These are phyloP conservation scores for Platerodrilus igneus DNA, from an alignment of 2,888 invertebrate genomes.

Conservation along the genomic window DNA sequence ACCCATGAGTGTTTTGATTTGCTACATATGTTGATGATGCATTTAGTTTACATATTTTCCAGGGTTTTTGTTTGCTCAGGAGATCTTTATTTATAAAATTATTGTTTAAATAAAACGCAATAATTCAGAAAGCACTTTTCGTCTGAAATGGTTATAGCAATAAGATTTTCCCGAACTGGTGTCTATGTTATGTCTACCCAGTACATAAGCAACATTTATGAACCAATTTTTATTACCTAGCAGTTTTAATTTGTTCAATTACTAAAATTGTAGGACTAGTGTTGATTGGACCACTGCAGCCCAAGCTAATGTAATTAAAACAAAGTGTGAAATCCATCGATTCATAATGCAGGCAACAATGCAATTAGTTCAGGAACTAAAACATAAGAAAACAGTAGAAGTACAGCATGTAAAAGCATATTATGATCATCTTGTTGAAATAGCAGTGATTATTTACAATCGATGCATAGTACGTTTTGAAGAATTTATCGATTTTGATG, in stretches of 20 bases:
- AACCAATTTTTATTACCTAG: too few relatives aligned
- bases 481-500: slow-evolving; percentile 56
- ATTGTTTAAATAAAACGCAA: too few relatives aligned
- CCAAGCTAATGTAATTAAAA: slow-evolving; percentile 51
- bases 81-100: too few relatives aligned
- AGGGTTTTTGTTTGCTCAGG: too few relatives aligned
- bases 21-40: too few relatives aligned
- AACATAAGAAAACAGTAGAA: slow-evolving; percentile 41
- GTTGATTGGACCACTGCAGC: slow-evolving; percentile 53
- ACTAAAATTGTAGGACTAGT: slow-evolving; percentile 27
- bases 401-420: slow-evolving; percentile 34
- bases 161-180: too few relatives aligned
- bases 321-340: slow-evolving; percentile 54
- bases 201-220: too few relatives aligned
- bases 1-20: too few relatives aligned
- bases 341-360: slow-evolving; percentile 52
- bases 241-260: slow-evolving; percentile 1
- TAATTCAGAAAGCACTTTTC: too few relatives aligned
- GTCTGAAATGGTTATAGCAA: too few relatives aligned
- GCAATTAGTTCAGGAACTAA: slow-evolving; percentile 44
- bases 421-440: slow-evolving; percentile 41
- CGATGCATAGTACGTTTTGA: slow-evolving; percentile 51
- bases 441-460: slow-evolving; percentile 44
- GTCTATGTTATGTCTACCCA: too few relatives aligned
- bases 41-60: too few relatives aligned